Conservation (phyloP, 2,797 vertebrate species). For the Psittacula echo region DNA sequence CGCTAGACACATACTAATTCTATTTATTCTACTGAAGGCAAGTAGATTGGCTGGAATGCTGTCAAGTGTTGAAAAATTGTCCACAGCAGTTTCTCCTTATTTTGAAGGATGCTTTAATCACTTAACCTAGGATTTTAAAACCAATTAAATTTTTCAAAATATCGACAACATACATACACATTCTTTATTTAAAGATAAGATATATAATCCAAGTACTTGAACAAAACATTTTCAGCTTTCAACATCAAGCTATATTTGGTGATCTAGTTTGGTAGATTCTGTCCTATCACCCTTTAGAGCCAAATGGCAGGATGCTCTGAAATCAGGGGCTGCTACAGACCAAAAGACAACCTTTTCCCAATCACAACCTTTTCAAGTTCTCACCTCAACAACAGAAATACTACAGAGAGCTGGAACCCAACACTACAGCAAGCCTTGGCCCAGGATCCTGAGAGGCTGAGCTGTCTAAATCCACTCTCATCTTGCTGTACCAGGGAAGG, state of each 20-base stretch:
- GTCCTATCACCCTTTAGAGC: neutral
- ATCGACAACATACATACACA: neutral
- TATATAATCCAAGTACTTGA: neutral
- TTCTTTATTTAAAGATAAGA: neutral
- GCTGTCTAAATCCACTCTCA: neutral
- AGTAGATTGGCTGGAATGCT: slow-evolving; percentile 51
- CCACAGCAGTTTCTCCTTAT: slow-evolving; percentile 36
- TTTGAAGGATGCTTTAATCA: slow-evolving; percentile 57
- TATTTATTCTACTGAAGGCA: too few relatives aligned
- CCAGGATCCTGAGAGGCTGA: neutral
- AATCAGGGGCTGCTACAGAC: neutral
- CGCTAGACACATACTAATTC: too few relatives aligned
- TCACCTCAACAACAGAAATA: neutral
- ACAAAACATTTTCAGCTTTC: neutral
- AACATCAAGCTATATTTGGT: neutral
- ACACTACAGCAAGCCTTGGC: neutral
- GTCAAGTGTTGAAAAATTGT: slow-evolving; percentile 54
- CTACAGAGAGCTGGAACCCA: neutral
- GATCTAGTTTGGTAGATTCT: neutral
- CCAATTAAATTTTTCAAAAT: slow-evolving; percentile 2
- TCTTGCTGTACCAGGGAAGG: neutral
- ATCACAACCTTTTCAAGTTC: neutral
- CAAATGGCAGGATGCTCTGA: neutral
- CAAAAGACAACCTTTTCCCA: neutral
- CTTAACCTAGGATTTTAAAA: slow-evolving; percentile 60